These are phyloP conservation scores for Gymnosoma rotundatum DNA, from an alignment of 2,888 invertebrate species.

Conservation along the genomic window DNA sequence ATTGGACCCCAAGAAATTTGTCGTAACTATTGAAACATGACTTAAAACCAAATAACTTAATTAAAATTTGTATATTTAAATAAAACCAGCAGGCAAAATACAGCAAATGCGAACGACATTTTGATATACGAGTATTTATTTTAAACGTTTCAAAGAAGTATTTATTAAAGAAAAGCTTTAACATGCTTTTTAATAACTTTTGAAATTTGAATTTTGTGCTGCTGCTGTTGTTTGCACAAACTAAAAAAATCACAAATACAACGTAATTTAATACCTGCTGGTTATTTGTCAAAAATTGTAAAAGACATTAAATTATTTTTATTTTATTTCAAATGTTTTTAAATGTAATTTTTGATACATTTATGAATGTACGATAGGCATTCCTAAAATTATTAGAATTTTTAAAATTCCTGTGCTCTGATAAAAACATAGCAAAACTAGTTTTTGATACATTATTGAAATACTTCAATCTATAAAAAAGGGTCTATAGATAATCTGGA, in stretches of 20 bases:
- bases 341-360: neutral
- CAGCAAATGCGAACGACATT: neutral
- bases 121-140: neutral
- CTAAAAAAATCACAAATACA: slow-evolving; percentile 10
- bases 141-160: neutral
- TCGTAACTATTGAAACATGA: slow-evolving; percentile 30
- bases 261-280: slow-evolving; percentile 60
- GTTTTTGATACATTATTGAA: too few species aligned
- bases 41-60: slow-evolving; percentile 59
- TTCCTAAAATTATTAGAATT: too few species aligned
- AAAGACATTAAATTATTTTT: slow-evolving; percentile 1
- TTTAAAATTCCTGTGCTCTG: too few species aligned
- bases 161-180: too few species aligned
- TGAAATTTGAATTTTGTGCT: neutral
- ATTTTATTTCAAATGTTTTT: neutral
- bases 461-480: too few species aligned
- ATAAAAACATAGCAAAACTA: too few species aligned
- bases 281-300: slow-evolving; percentile 36
- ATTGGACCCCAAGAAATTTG: slow-evolving; percentile 4
- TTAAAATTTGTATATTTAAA: slow-evolving; percentile 37
- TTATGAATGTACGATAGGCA: too few species aligned
- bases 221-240: slow-evolving; percentile 1
- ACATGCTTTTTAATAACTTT: too few species aligned
- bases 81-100: slow-evolving; percentile 30
- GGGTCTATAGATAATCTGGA: too few species aligned